phyloP scores from a whole-genome alignment of 1,140 invertebrate species.

The Atta cephalotes region DNA sequence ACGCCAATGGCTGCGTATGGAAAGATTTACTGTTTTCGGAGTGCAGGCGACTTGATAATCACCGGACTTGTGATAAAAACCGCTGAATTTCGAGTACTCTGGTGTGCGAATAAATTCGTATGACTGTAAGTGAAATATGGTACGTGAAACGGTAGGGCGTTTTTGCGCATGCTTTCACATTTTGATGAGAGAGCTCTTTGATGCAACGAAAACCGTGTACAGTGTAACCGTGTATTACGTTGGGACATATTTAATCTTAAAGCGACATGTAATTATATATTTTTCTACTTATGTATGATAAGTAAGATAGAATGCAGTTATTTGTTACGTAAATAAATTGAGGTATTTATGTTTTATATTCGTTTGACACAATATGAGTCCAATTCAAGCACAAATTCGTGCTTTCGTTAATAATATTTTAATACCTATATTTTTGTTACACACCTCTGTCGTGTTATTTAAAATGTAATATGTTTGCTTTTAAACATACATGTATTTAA shows the following conservation, averaged over 20 bases:
- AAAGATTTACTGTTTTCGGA: neutral
- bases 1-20: neutral
- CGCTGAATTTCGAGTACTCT: conserved; percentile 28
- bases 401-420: neutral
- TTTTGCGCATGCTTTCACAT: conserved; percentile 22
- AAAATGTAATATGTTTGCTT: neutral
- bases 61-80: neutral
- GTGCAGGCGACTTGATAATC: conserved; percentile 43
- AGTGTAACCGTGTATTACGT: neutral
- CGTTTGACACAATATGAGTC: neutral
- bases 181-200: conserved; percentile 31
- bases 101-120: conserved; percentile 8
- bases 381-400: conserved; percentile 4
- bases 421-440: neutral
- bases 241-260: conserved; percentile 11
- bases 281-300: conserved; percentile 27
- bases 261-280: conserved; percentile 40
- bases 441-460: neutral
- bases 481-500: neutral
- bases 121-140: conserved; percentile 34
- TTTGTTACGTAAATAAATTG: neutral
- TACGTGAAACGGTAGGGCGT: conserved; percentile 12
- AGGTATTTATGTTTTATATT: conserved; percentile 2
- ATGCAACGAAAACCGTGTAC: conserved; percentile 5
- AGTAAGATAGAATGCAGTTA: neutral